phyloP scores from a whole-genome alignment of 2,797 vertebrate genomes.

The Microhierax caerulescens region DNA sequence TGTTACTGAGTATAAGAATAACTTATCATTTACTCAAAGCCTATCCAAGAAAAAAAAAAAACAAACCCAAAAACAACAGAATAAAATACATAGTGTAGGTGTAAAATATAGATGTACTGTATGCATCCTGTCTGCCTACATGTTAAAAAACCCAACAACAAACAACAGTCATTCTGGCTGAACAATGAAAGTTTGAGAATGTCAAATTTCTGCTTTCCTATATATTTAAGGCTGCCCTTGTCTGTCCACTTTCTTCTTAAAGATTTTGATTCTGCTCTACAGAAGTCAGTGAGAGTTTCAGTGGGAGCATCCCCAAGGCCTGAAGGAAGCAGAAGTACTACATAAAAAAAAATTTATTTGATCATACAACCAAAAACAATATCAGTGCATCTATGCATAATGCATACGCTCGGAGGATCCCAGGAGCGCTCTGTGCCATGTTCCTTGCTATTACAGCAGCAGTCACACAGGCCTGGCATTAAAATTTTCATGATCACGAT shows the following conservation, averaged over 20 bases:
- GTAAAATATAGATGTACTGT: background rate
- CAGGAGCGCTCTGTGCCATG: background rate
- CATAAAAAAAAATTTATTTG: background rate
- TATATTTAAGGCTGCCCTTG: background rate
- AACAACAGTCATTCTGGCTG: background rate
- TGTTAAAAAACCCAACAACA: background rate
- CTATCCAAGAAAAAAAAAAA: background rate
- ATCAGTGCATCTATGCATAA: background rate
- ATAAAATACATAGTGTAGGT: background rate
- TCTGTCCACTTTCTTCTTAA: background rate
- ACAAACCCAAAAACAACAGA: rapidly evolving
- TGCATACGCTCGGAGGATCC: background rate
- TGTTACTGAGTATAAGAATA: slow-evolving; percentile 13
- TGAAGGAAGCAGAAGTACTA: background rate
- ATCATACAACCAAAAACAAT: background rate
- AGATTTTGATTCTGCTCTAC: background rate
- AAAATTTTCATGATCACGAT: slow-evolving; percentile 11
- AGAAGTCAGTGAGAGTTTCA: background rate
- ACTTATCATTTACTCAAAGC: background rate
- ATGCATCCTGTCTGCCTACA: background rate
- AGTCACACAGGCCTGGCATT: background rate
- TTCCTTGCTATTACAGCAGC: background rate
- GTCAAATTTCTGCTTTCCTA: background rate
- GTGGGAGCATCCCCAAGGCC: background rate
- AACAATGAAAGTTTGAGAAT: background rate